phyloP scores from a whole-genome alignment of 2,113 vertebrate species.

The Heteronetta atricapilla region DNA sequence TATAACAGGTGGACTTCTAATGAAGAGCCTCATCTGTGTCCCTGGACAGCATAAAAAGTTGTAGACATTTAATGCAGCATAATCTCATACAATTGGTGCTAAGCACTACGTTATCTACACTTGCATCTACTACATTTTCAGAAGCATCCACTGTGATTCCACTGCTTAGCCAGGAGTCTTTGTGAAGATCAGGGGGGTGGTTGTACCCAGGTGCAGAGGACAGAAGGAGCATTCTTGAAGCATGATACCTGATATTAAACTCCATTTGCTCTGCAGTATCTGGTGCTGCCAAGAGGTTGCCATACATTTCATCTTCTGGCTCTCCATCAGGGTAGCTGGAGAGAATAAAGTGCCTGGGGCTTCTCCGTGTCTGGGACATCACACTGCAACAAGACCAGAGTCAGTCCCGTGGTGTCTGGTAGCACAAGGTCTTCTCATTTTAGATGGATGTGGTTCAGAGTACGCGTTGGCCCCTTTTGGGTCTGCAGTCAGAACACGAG shows the following conservation, averaged over 20 bases:
- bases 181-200: neutral
- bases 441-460: neutral
- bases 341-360: constrained; percentile 11
- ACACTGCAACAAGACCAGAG: constrained; percentile 17
- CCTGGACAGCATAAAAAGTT: neutral
- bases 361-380: constrained; percentile 66
- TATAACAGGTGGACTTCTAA: constrained; percentile 51
- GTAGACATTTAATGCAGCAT: neutral
- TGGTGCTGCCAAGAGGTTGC: constrained; percentile 7
- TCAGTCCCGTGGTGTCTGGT: neutral
- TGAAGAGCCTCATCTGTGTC: constrained; percentile 27
- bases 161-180: constrained; percentile 13
- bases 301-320: constrained; percentile 25
- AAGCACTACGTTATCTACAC: constrained; percentile 25
- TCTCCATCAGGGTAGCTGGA: constrained; percentile 39
- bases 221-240: neutral
- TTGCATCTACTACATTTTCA: constrained; percentile 16
- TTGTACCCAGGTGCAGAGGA: neutral
- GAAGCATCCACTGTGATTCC: neutral
- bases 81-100: too few species aligned
- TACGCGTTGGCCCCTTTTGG: neutral
- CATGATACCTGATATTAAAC: constrained; percentile 67
- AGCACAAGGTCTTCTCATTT: neutral
- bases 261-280: constrained; percentile 50
- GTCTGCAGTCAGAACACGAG: neutral